A percentile compares a stretch with the other conserved stretches of the same genome.
phyloP scores from a whole-genome alignment of 30 jellyfish, hydroid and myxozoan genomes.

The Sanderia malayensis region DNA sequence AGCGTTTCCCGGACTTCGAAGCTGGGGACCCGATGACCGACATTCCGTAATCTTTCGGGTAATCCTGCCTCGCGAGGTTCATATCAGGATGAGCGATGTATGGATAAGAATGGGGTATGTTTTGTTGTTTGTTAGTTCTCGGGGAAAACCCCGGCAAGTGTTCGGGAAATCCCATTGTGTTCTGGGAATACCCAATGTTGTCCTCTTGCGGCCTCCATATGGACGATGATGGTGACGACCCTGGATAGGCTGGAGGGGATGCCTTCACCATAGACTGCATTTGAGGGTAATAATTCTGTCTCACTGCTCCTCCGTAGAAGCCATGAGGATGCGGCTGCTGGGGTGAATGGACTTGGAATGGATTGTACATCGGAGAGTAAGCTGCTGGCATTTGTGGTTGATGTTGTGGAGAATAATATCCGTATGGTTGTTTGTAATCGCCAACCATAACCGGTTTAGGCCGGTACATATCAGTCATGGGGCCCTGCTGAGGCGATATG shows the following conservation, averaged over 20 bases:
- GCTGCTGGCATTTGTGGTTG: neutral
- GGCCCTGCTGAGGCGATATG: neutral
- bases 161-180: conserved; percentile 33
- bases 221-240: conserved; percentile 11
- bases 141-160: conserved; percentile 14
- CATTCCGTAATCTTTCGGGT: neutral
- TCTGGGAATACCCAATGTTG: no score
- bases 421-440: conserved; percentile 25
- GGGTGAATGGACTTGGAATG: conserved; percentile 30
- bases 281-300: conserved; percentile 17
- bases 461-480: conserved; percentile 6
- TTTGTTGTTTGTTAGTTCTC: conserved; percentile 13
- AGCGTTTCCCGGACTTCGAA: neutral
- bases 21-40: neutral
- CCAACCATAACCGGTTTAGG: conserved; percentile 29
- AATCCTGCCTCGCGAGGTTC: neutral
- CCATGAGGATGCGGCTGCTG: conserved; percentile 7
- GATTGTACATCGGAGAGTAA: conserved; percentile 22
- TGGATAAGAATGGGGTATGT: conserved; percentile 13
- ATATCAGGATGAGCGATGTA: neutral
- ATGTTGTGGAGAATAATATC: conserved; percentile 8
- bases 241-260: conserved; percentile 46
- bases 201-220: conserved; percentile 48
- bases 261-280: conserved; percentile 23
- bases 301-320: no score